These are phyloP conservation scores for Chionodraco myersi DNA, from an alignment of 2,113 vertebrate species.

Conservation along the genomic window DNA sequence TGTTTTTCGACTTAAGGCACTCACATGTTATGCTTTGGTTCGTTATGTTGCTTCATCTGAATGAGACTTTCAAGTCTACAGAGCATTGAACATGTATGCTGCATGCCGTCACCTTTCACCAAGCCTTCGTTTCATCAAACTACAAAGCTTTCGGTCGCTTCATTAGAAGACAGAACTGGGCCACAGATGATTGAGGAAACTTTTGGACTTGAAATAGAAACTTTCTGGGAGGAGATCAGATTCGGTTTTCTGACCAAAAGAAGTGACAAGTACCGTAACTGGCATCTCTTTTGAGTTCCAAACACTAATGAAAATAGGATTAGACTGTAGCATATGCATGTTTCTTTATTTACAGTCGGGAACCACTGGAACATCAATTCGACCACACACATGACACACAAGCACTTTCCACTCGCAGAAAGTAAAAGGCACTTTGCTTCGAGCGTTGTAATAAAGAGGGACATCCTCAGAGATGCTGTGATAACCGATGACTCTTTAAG, in stretches of 20 bases:
- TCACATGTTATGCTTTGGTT: slow-evolving; percentile 22
- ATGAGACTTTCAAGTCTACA: slow-evolving; percentile 53
- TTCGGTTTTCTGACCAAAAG: slow-evolving; percentile 58
- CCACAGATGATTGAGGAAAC: slow-evolving; percentile 60
- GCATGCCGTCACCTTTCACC: slow-evolving; percentile 55
- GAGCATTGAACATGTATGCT: slow-evolving; percentile 38
- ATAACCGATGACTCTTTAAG: slow-evolving; percentile 29
- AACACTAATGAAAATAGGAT: slow-evolving; percentile 65
- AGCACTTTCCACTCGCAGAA: slow-evolving; percentile 42
- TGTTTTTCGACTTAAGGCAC: slow-evolving; percentile 16
- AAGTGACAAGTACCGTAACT: slow-evolving; percentile 48
- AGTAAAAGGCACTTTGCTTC: slow-evolving; percentile 25
- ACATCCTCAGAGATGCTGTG: slow-evolving; percentile 37
- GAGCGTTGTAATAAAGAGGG: slow-evolving; percentile 31
- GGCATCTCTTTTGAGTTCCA: slow-evolving; percentile 59
- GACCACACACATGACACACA: slow-evolving; percentile 47
- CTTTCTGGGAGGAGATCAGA: slow-evolving; percentile 58
- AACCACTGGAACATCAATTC: slow-evolving; percentile 29
- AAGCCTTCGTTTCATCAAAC: slow-evolving; percentile 68
- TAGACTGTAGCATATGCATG: slow-evolving; percentile 50
- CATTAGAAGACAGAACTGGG: slow-evolving; percentile 66
- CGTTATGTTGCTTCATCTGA: slow-evolving; percentile 51
- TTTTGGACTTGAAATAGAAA: slow-evolving; percentile 31
- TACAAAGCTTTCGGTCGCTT: slow-evolving; percentile 63
- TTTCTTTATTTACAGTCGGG: slow-evolving; percentile 52